A percentile compares a stretch with the other conserved stretches of the same genome.
Conservation (phyloP, 2,113 vertebrate genomes). For the Arizona elegans region DNA sequence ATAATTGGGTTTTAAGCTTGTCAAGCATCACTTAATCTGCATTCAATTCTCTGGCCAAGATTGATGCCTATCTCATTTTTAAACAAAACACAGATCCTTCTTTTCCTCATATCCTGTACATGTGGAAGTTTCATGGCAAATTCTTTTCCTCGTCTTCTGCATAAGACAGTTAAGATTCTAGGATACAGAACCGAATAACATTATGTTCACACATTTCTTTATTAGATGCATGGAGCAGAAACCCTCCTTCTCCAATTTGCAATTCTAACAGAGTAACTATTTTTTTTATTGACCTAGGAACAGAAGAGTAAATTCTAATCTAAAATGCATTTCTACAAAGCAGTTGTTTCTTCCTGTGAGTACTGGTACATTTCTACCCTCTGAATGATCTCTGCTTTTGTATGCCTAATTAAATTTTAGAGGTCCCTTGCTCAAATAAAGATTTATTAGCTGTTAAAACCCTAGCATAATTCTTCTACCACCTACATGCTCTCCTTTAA, state of each 20-base stretch:
- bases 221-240: slow-evolving; percentile 17
- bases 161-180: neutral
- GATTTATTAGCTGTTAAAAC: slow-evolving; percentile 81
- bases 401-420: slow-evolving; percentile 81
- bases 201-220: neutral
- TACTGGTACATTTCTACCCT: slow-evolving; percentile 71
- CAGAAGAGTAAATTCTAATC: slow-evolving; percentile 61
- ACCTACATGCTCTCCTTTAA: slow-evolving; percentile 71
- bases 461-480: slow-evolving; percentile 74
- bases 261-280: slow-evolving; percentile 46
- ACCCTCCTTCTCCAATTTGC: slow-evolving; percentile 26
- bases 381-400: slow-evolving; percentile 76
- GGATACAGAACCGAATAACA: neutral
- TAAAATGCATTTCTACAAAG: slow-evolving; percentile 52
- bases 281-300: slow-evolving; percentile 53
- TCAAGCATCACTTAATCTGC: neutral
- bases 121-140: neutral
- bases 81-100: neutral
- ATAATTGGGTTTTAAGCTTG: neutral
- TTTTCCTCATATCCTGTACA: neutral
- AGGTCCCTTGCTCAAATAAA: slow-evolving; percentile 76
- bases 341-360: slow-evolving; percentile 69
- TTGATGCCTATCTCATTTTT: neutral
- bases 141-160: neutral
- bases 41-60: neutral